Percentiles rank a stretch among this genome's conserved stretches.
Conservation (phyloP, 1,140 invertebrate genomes). For the Lasaia peninsularis region DNA sequence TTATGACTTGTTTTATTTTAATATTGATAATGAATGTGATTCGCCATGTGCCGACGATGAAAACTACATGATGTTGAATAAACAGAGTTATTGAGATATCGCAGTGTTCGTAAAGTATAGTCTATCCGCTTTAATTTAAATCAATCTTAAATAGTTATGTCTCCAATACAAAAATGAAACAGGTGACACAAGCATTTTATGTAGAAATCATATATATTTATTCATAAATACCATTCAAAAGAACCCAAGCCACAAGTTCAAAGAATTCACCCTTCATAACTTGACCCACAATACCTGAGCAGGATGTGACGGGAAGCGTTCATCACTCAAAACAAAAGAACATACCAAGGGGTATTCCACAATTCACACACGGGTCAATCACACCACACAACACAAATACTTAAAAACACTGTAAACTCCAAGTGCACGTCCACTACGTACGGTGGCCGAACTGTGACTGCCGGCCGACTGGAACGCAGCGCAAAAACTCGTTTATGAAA, state of each 20-base stretch:
- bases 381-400: slow-evolving; percentile 15
- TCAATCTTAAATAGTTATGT: no score
- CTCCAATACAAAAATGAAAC: no score
- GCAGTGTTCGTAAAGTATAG: no score
- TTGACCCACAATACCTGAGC: neutral
- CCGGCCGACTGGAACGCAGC: neutral
- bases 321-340: slow-evolving; percentile 4
- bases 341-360: slow-evolving; percentile 13
- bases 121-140: no score
- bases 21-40: no score
- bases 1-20: no score
- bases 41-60: no score
- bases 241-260: neutral
- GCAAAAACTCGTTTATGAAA: slow-evolving; percentile 18
- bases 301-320: neutral
- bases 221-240: neutral
- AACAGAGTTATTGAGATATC: no score
- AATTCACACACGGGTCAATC: slow-evolving; percentile 14
- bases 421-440: neutral
- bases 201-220: no score
- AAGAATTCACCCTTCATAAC: slow-evolving; percentile 1
- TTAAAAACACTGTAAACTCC: neutral
- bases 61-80: no score
- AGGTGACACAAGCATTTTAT: no score
- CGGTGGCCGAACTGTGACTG: neutral